These are phyloP conservation scores for Pholis gunnellus DNA, from an alignment of 2,113 vertebrate genomes.

Conservation along the genomic window DNA sequence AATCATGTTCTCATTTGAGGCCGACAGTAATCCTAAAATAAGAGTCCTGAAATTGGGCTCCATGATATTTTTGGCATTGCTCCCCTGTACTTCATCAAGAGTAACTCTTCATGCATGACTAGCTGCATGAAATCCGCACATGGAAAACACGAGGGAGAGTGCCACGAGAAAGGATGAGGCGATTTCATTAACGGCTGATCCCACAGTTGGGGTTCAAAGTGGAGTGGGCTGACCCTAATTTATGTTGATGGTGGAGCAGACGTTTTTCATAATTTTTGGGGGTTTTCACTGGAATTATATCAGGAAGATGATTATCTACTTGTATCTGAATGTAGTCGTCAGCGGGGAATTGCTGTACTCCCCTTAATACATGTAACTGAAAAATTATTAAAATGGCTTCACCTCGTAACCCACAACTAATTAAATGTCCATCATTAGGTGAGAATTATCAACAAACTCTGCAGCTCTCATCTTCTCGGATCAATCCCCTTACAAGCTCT, in stretches of 20 bases:
- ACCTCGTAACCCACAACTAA: background rate
- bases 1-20: slow-evolving; percentile 40
- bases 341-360: background rate
- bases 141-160: slow-evolving; percentile 31
- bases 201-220: slow-evolving; percentile 39
- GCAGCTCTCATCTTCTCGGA: background rate
- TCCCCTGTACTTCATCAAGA: slow-evolving; percentile 52
- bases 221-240: slow-evolving; percentile 40
- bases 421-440: background rate
- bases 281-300: slow-evolving; percentile 4
- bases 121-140: slow-evolving; percentile 63
- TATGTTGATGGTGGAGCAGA: slow-evolving; percentile 31
- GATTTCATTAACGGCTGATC: slow-evolving; percentile 44
- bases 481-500: background rate
- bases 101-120: slow-evolving; percentile 50
- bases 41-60: slow-evolving; percentile 29
- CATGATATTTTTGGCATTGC: slow-evolving; percentile 59
- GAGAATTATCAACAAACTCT: background rate
- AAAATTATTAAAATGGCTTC: background rate
- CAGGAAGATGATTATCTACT: background rate
- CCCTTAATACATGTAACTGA: background rate
- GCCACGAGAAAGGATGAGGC: slow-evolving; percentile 34
- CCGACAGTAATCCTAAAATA: slow-evolving; percentile 35
- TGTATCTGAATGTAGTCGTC: background rate
- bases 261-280: slow-evolving; percentile 16